Conservation (phyloP, 2,113 vertebrate species). For the Bubo scandiacus region DNA sequence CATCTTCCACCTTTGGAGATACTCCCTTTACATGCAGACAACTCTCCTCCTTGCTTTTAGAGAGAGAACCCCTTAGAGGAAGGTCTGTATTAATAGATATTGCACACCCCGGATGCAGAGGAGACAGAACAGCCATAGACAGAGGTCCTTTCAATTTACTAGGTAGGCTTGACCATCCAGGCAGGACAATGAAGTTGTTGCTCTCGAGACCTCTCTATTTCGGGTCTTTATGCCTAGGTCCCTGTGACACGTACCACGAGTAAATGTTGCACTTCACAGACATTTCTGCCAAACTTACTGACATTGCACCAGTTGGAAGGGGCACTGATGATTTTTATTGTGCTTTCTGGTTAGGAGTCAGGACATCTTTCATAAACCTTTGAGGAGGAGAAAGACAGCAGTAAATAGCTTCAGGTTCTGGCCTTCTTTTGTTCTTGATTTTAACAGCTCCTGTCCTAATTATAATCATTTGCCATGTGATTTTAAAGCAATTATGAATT, state of each 20-base stretch:
- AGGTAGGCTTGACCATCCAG: neutral
- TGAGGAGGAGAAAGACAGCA: neutral
- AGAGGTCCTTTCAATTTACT: slow-evolving; percentile 13
- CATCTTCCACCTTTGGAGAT: neutral
- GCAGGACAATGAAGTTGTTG: neutral
- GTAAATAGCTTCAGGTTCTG: neutral
- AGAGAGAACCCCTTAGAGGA: neutral
- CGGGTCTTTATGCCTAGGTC: neutral
- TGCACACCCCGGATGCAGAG: neutral
- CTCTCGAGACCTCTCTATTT: neutral
- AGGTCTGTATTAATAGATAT: neutral
- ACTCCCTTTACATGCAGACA: neutral
- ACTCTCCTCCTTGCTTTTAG: neutral
- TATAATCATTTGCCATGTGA: slow-evolving; percentile 24
- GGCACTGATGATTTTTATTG: neutral
- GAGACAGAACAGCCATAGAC: neutral
- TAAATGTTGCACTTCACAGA: neutral
- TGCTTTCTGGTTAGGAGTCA: neutral
- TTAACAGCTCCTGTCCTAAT: slow-evolving; percentile 35
- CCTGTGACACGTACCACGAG: neutral
- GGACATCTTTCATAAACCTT: neutral
- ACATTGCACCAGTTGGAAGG: neutral
- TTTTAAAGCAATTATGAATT: slow-evolving; percentile 58
- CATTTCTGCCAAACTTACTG: neutral
- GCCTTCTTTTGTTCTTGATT: slow-evolving; percentile 45